Percentiles rank a stretch among this genome's conserved stretches.
Conservation (phyloP, 2,113 vertebrate genomes). For the Dasyprocta punctata region DNA sequence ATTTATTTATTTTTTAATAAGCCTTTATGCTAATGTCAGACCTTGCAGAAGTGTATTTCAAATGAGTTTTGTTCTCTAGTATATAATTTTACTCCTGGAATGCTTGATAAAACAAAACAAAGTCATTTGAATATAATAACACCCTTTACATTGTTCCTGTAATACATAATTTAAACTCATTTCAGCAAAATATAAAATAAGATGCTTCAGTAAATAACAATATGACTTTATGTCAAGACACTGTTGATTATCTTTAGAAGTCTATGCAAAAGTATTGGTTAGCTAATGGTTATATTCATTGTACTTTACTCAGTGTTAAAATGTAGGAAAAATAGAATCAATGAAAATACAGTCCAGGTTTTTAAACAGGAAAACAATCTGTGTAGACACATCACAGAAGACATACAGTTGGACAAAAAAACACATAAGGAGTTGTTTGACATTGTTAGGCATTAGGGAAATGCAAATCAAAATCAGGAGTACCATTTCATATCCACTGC, state of each 20-base stretch:
- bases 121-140: neutral
- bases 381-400: neutral
- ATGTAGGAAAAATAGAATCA: neutral
- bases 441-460: neutral
- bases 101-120: neutral
- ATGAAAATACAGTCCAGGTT: neutral
- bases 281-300: neutral
- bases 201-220: neutral
- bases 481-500: neutral
- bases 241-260: neutral
- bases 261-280: neutral
- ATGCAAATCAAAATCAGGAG: neutral
- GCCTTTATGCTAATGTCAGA: neutral
- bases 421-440: neutral
- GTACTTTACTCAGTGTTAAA: neutral
- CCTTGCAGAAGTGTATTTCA: neutral
- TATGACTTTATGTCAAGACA: neutral
- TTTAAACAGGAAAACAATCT: neutral
- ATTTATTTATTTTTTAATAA: neutral
- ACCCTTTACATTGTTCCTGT: neutral
- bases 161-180: neutral
- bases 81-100: conserved; percentile 12
- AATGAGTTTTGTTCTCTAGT: neutral
- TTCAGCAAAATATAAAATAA: conserved; percentile 12
- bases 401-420: neutral